Evolutionary conservation across 2,113 vertebrate species (phyloP).

Genomic region (Chionis minor): DNA sequence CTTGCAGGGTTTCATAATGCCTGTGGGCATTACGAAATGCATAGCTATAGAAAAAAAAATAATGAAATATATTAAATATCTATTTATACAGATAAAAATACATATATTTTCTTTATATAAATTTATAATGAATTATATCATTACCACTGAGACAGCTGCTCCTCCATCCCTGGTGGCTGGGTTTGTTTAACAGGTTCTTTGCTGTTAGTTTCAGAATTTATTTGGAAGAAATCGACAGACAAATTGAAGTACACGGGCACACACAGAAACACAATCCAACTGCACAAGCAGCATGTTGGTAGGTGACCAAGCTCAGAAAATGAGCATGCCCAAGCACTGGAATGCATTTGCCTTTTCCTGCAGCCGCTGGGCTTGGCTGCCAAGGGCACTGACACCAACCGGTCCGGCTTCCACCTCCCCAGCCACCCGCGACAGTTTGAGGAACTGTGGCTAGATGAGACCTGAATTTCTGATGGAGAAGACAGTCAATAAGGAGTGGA

Average conservation of each 20-base stretch:
- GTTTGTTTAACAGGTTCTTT: background rate
- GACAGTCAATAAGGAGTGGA: background rate
- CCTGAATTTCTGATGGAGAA: background rate
- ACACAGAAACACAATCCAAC: background rate
- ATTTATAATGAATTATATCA: background rate
- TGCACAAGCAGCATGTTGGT: fast-evolving
- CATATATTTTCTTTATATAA: background rate
- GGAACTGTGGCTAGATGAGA: background rate
- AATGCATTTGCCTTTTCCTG: background rate
- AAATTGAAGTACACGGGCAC: background rate
- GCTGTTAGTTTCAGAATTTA: background rate
- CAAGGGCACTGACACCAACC: fast-evolving
- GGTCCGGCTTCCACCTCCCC: fast-evolving
- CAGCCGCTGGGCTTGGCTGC: fast-evolving
- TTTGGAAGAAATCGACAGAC: background rate
- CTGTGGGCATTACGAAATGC: background rate
- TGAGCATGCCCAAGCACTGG: fast-evolving
- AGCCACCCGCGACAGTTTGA: fast-evolving
- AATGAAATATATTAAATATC: background rate
- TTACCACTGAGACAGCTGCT: background rate
- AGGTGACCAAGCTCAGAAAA: background rate
- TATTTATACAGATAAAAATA: background rate
- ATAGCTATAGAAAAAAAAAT: background rate
- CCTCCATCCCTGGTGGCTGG: background rate
- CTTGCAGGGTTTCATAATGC: background rate